Evolutionary conservation across 2,113 vertebrate species (phyloP).

Genomic region (Pluvianellus socialis): DNA sequence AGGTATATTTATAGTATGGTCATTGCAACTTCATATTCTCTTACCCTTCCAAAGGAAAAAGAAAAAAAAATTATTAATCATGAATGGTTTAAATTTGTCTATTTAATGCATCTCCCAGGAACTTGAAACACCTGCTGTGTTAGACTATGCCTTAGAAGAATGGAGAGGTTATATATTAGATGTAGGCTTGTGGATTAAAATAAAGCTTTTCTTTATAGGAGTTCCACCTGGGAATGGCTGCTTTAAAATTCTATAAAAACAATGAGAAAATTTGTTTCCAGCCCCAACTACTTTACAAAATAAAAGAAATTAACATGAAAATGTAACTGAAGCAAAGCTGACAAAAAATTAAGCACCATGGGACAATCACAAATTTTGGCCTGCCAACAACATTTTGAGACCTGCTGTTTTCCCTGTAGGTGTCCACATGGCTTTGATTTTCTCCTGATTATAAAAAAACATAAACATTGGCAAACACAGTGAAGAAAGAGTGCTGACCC

Average conservation of each 20-base stretch:
- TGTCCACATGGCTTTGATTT: conserved; percentile 75
- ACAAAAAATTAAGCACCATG: background rate
- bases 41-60: background rate
- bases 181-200: conserved; percentile 26
- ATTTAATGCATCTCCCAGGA: conserved; percentile 56
- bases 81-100: conserved; percentile 43
- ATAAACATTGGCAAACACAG: conserved; percentile 66
- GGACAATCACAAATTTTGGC: conserved; percentile 15
- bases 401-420: conserved; percentile 57
- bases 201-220: conserved; percentile 47
- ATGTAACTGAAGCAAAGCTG: background rate
- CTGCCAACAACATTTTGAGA: conserved; percentile 41
- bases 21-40: conserved; percentile 48
- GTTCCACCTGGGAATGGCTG: conserved; percentile 6
- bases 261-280: conserved; percentile 25
- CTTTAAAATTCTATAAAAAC: conserved; percentile 21
- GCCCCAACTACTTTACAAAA: background rate
- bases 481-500: conserved; percentile 40
- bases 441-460: conserved; percentile 64
- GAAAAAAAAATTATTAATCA: background rate
- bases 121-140: conserved; percentile 62
- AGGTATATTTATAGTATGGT: background rate
- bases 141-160: conserved; percentile 44
- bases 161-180: background rate
- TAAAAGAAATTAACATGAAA: conserved; percentile 31